Evolutionary conservation across 2,113 vertebrate genomes (phyloP).

Genomic region (Aplodontia rufa): DNA sequence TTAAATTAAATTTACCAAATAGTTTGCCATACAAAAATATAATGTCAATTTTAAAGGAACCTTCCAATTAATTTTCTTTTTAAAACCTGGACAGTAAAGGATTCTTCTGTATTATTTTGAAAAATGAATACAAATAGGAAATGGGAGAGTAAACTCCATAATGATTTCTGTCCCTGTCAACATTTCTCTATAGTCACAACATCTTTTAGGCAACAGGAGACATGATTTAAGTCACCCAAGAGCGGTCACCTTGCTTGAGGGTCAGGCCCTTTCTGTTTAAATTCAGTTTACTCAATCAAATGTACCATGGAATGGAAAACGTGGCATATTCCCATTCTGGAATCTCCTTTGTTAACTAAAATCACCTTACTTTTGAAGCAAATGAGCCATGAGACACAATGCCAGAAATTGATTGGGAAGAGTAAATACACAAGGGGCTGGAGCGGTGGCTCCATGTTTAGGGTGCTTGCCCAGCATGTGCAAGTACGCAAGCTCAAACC

Average conservation of each 20-base stretch:
- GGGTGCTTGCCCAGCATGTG: too few species aligned
- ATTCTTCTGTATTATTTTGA: slow-evolving; percentile 23
- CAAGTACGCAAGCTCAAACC: too few species aligned
- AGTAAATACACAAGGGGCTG: slow-evolving; percentile 40
- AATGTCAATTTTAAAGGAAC: slow-evolving; percentile 65
- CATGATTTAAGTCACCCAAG: slow-evolving; percentile 59
- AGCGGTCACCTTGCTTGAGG: slow-evolving; percentile 55
- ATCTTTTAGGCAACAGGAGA: slow-evolving; percentile 46
- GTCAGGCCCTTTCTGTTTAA: neutral
- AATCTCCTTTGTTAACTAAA: slow-evolving; percentile 64
- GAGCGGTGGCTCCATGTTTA: too few species aligned
- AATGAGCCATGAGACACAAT: slow-evolving; percentile 61
- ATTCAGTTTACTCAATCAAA: slow-evolving; percentile 67
- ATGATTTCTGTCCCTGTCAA: slow-evolving; percentile 40
- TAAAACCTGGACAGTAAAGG: neutral
- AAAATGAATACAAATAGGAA: slow-evolving; percentile 33
- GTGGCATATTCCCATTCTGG: neutral
- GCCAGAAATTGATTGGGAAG: slow-evolving; percentile 51
- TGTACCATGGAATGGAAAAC: slow-evolving; percentile 39
- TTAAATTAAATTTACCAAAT: slow-evolving; percentile 72
- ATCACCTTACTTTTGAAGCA: slow-evolving; percentile 58
- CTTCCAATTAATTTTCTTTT: slow-evolving; percentile 35
- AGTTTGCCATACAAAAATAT: slow-evolving; percentile 60
- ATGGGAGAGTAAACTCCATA: neutral
- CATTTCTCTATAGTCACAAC: neutral